phyloP scores from a whole-genome alignment of 37 sponge, comb jelly and placozoan species.

The Cladorhizidae sp. region DNA sequence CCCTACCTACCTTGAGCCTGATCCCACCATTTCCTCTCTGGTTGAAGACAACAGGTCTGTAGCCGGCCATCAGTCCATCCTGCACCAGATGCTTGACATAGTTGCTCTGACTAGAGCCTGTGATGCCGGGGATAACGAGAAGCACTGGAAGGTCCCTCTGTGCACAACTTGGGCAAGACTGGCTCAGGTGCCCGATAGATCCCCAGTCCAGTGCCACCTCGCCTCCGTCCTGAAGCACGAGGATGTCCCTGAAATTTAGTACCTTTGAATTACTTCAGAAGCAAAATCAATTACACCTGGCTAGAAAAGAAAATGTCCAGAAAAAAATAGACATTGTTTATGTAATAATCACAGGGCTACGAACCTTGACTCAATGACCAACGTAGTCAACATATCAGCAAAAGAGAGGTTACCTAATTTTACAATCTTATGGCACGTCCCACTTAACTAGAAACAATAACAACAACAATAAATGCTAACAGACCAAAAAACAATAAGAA shows the following conservation, averaged over 20 bases:
- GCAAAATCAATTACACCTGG: too few species aligned
- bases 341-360: not conserved
- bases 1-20: slow-evolving; percentile 27
- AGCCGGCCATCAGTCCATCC: slow-evolving; percentile 59
- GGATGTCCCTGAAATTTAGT: slow-evolving; percentile 48
- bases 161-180: not conserved
- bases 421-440: too few species aligned
- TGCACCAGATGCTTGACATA: slow-evolving; percentile 52
- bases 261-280: too few species aligned
- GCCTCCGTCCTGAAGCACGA: slow-evolving; percentile 71
- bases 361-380: too few species aligned
- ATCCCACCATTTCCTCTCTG: slow-evolving; percentile 69
- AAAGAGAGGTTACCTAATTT: too few species aligned
- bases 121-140: slow-evolving; percentile 64
- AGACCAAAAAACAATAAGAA: too few species aligned
- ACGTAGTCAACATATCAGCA: too few species aligned
- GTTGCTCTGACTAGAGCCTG: slow-evolving; percentile 33
- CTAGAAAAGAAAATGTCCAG: too few species aligned
- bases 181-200: not conserved
- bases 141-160: slow-evolving; percentile 36
- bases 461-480: too few species aligned
- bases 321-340: not conserved
- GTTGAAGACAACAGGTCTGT: slow-evolving; percentile 70
- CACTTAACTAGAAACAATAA: too few species aligned
- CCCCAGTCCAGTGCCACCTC: slow-evolving; percentile 81